A percentile compares a stretch with the other conserved stretches of the same genome.
Conservation (phyloP, 2,113 vertebrate species). For the Oncorhynchus nerka region DNA sequence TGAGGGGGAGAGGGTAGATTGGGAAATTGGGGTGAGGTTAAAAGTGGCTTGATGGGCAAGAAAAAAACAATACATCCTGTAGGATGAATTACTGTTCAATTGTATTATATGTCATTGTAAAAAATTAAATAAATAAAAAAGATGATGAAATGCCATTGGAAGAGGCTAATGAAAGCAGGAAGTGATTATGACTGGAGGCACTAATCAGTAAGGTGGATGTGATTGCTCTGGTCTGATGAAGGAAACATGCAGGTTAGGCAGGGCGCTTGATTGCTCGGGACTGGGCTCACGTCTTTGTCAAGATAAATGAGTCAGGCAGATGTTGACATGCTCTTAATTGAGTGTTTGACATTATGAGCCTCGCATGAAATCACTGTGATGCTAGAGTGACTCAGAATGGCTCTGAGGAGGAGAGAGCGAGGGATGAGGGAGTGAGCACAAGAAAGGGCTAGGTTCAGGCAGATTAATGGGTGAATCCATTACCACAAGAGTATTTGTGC, state of each 20-base stretch:
- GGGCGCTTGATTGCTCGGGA: constrained; percentile 4
- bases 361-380: constrained; percentile 38
- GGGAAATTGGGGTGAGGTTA: too few relatives aligned
- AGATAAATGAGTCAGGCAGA: constrained; percentile 45
- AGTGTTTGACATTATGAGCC: constrained; percentile 54
- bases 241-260: background rate
- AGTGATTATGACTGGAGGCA: constrained; percentile 21
- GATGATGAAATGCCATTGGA: background rate
- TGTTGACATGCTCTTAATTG: constrained; percentile 57
- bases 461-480: constrained; percentile 28
- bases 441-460: background rate
- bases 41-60: too few relatives aligned
- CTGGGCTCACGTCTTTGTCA: constrained; percentile 24
- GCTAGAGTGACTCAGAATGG: constrained; percentile 10
- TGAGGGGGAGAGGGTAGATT: too few relatives aligned
- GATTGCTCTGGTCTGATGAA: background rate
- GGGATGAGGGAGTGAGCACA: background rate
- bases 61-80: too few relatives aligned
- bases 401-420: constrained; percentile 9
- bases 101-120: too few relatives aligned
- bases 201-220: constrained; percentile 8
- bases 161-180: constrained; percentile 15
- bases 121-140: too few relatives aligned
- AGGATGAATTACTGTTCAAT: too few relatives aligned
- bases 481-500: background rate